Evolutionary conservation across 2,888 invertebrate species (phyloP).

Genomic region (Dyspetes luteomarginatus): DNA sequence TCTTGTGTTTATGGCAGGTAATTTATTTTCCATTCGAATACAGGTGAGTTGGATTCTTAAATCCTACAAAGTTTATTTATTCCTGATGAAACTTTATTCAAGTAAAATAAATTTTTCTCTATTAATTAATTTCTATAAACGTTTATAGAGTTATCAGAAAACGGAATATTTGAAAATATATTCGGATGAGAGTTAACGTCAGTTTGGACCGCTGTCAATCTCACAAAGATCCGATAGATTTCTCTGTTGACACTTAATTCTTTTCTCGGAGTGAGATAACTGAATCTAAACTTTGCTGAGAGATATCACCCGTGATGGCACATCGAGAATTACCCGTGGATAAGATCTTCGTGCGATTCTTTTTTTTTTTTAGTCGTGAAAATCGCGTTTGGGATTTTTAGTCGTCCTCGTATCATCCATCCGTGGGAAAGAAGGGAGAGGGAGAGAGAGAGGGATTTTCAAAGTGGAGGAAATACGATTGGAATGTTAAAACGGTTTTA

Average conservation of each 20-base stretch:
- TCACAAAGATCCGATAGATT: background rate
- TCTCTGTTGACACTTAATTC: background rate
- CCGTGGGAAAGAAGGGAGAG: background rate
- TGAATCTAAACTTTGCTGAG: conserved; percentile 51
- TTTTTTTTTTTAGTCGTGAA: conserved; percentile 27
- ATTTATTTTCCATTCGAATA: too few relatives aligned
- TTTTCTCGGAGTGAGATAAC: conserved; percentile 48
- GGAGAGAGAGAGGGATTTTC: background rate
- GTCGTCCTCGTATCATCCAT: conserved; percentile 15
- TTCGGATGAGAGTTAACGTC: background rate
- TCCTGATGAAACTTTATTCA: too few relatives aligned
- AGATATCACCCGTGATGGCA: conserved; percentile 50
- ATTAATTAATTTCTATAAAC: too few relatives aligned
- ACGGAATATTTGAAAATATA: background rate
- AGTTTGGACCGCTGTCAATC: background rate
- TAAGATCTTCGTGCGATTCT: conserved; percentile 53
- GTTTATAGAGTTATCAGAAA: too few relatives aligned
- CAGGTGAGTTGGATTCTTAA: too few relatives aligned
- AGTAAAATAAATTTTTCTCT: too few relatives aligned
- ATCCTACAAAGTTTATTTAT: too few relatives aligned
- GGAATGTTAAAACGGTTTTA: conserved; percentile 59
- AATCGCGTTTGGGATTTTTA: conserved; percentile 20
- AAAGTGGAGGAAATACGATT: conserved; percentile 33
- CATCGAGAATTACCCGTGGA: conserved; percentile 46
- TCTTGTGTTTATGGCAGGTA: too few relatives aligned